phyloP scores from a whole-genome alignment of 2,888 invertebrate genomes.

The Lamellibrachia satsuma region DNA sequence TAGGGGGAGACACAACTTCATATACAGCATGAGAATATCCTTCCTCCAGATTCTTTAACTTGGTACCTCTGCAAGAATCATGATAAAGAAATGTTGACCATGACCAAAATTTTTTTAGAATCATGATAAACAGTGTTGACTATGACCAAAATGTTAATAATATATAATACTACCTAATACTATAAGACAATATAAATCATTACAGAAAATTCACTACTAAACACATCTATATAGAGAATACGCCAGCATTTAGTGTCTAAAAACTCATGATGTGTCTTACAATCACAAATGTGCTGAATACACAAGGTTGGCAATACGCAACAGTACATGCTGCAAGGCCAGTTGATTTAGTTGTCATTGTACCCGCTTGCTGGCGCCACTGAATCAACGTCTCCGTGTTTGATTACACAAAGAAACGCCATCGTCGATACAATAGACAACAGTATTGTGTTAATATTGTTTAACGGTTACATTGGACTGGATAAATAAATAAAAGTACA shows the following conservation, averaged over 20 bases:
- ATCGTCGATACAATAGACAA: not conserved
- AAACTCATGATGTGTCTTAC: not conserved
- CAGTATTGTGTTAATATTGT: too few species aligned
- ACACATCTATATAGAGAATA: not conserved
- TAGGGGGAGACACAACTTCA: too few species aligned
- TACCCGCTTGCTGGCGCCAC: not conserved
- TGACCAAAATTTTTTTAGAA: too few species aligned
- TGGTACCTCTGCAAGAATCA: too few species aligned
- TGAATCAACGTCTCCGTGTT: not conserved
- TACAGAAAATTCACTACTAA: too few species aligned
- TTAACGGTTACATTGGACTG: too few species aligned
- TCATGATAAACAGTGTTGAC: not conserved
- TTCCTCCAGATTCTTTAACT: too few species aligned
- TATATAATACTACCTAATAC: too few species aligned
- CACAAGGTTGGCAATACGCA: not conserved
- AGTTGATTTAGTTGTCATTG: not conserved
- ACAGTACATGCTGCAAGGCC: not conserved
- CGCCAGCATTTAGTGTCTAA: not conserved
- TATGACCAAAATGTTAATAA: not conserved
- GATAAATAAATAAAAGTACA: too few species aligned
- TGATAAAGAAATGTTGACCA: too few species aligned
- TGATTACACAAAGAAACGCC: not conserved
- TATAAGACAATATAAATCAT: too few species aligned
- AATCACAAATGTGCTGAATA: not conserved
- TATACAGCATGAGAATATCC: too few species aligned